Evolutionary conservation across 1,140 invertebrate species (phyloP).

Genomic region (fruit fly (Drosophila melanogaster)): DNA sequence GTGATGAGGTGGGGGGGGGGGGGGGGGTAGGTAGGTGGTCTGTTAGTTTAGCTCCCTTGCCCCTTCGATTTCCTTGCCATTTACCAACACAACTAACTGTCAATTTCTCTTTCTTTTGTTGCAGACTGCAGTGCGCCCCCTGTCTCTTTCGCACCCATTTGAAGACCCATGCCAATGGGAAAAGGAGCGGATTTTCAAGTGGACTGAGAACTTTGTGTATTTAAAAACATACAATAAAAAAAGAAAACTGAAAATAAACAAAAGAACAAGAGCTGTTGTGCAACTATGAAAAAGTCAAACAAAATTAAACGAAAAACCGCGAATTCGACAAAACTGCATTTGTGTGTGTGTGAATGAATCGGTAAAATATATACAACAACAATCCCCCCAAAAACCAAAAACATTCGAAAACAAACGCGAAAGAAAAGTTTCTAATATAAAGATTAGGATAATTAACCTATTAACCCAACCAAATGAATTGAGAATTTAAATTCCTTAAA

Average conservation of each 20-base stretch:
- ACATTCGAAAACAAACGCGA: neutral
- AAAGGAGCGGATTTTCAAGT: slow-evolving; percentile 15
- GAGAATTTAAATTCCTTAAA: too few relatives aligned
- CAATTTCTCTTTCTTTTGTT: slow-evolving; percentile 20
- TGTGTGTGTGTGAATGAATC: slow-evolving; percentile 23
- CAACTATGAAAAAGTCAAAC: slow-evolving; percentile 10
- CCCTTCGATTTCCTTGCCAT: slow-evolving; percentile 30
- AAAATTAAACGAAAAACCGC: slow-evolving; percentile 11
- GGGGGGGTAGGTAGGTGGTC: too few relatives aligned
- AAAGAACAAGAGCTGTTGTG: slow-evolving; percentile 18
- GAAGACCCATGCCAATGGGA: slow-evolving; percentile 35
- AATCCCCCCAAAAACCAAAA: neutral
- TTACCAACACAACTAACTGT: slow-evolving; percentile 35
- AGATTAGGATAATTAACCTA: neutral
- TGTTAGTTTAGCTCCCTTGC: slow-evolving; percentile 19
- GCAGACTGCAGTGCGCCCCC: slow-evolving; percentile 19
- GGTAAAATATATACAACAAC: neutral
- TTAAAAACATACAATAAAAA: neutral
- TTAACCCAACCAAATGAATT: neutral
- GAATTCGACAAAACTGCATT: slow-evolving; percentile 15
- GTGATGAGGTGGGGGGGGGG: neutral
- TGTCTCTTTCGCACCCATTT: slow-evolving; percentile 22
- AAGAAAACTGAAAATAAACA: slow-evolving; percentile 14
- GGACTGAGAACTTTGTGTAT: slow-evolving; percentile 9
- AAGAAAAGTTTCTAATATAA: neutral